Evolutionary conservation across 2,113 vertebrate species (phyloP), one percentile per base, ranked within the genome.

Genomic region (Grammomys surdaster): DNA sequence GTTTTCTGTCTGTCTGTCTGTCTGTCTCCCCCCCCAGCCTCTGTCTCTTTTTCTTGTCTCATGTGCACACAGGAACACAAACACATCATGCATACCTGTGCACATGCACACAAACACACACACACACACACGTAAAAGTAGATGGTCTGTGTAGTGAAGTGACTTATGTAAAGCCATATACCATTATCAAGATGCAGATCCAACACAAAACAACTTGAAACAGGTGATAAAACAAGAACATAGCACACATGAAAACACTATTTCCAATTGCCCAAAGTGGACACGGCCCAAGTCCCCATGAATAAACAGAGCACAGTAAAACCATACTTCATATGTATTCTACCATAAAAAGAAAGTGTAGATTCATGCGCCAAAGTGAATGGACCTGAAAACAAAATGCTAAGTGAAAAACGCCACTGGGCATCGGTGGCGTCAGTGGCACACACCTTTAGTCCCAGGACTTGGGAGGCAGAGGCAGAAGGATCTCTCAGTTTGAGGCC

Each of bases 151-250:
- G 28, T 56, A 10, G 56, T 58, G 22, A 86, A 89, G 48, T 73
- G 40, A 93, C 19, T 54, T 51, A 80, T 14, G 69, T 31, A 95
- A 97, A 65, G 63, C 90, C 77, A 69, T 4, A 93, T 4, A 93
- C 48, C 58, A 63, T 92, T n/a, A 80, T 89, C 65, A 90, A 90
- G n/a, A 75, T 11, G 33, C 31, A 93, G 56, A 72, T 22, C 36
- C 26, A 88, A 48, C 13, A 17, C 46, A 0, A 28, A n/a, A 90
- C 48, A 87, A 89, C 0, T 40, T 46, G 73, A 77, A 73, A 70
- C 24, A n/a, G 8, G 46, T 46, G 58, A 65, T 93, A 48, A 85
- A 48, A 86, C 33, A 90, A 94, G 89, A 1, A 43, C 3, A 1
- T 0, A 33, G 9, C 13, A 36, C 0, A 5, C 0, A 22, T 17